A percentile compares a stretch with the other conserved stretches of the same genome.
phyloP scores from a whole-genome alignment of 2,888 invertebrate species.

The Scaptomyza flava region DNA sequence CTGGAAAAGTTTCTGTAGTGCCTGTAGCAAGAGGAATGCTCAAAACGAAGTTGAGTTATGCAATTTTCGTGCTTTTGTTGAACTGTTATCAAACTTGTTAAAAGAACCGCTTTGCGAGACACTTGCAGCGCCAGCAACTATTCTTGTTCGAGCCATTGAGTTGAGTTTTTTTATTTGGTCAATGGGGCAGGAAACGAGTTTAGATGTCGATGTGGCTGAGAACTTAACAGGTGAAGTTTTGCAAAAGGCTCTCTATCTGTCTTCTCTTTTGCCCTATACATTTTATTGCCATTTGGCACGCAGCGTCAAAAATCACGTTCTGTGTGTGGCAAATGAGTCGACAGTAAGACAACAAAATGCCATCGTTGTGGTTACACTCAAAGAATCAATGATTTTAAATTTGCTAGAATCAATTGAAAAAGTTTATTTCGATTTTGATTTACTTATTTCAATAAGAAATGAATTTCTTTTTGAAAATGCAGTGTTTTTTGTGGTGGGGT shows the following conservation, averaged over 20 bases:
- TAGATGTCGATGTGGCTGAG: slow-evolving; percentile 15
- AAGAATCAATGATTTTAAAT: background rate
- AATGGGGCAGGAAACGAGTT: slow-evolving; percentile 24
- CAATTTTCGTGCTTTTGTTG: slow-evolving; percentile 31
- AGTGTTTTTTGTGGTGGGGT: background rate
- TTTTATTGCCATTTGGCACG: slow-evolving; percentile 67
- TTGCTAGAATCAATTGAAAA: background rate
- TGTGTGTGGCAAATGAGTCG: slow-evolving; percentile 59
- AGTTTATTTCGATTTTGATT: background rate
- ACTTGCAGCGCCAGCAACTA: slow-evolving; percentile 8
- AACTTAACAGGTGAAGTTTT: slow-evolving; percentile 44
- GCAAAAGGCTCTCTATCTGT: background rate
- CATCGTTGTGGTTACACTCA: background rate
- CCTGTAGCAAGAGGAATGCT: slow-evolving; percentile 19
- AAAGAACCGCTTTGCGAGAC: slow-evolving; percentile 25
- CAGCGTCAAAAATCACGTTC: slow-evolving; percentile 70
- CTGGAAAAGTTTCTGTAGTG: slow-evolving; percentile 20
- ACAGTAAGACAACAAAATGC: slow-evolving; percentile 19
- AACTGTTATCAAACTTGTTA: slow-evolving; percentile 36
- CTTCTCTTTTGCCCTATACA: background rate
- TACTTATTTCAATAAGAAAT: background rate
- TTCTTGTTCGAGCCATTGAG: slow-evolving; percentile 16
- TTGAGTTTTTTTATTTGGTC: slow-evolving; percentile 15
- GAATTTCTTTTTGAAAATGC: background rate
- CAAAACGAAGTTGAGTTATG: slow-evolving; percentile 21